A percentile compares a stretch with the other conserved stretches of the same genome.
Conservation (phyloP, 2,113 vertebrate species). For the Cyrtonyx montezumae region DNA sequence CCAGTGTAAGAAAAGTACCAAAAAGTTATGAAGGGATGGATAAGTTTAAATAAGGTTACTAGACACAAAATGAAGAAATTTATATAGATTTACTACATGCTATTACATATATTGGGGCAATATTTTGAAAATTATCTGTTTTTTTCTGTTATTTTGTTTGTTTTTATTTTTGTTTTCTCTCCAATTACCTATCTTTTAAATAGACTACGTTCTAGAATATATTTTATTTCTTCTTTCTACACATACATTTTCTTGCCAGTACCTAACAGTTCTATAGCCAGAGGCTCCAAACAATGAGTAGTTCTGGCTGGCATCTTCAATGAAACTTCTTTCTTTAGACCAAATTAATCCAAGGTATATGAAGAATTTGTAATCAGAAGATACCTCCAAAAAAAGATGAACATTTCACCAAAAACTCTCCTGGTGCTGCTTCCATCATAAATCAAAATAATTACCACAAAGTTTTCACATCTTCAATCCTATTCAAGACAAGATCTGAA, state of each 20-base stretch:
- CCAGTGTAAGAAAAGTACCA: neutral
- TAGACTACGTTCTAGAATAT: neutral
- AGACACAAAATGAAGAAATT: neutral
- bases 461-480: neutral
- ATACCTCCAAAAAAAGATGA: neutral
- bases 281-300: neutral
- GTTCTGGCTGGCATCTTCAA: neutral
- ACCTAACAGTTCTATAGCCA: neutral
- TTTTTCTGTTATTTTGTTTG: neutral
- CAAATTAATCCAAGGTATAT: neutral
- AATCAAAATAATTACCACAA: neutral
- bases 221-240: neutral
- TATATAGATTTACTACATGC: neutral
- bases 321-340: neutral
- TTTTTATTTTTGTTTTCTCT: neutral
- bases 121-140: accelerated
- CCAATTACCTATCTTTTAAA: neutral
- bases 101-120: neutral
- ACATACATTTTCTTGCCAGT: accelerated
- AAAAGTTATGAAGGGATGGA: neutral
- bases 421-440: neutral
- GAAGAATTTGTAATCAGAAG: neutral
- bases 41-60: neutral
- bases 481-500: neutral
- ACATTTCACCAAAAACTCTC: neutral